Evolutionary conservation across 2,113 vertebrate genomes (phyloP), one percentile per base, ranked within the genome.

Genomic region (Perca flavescens): DNA sequence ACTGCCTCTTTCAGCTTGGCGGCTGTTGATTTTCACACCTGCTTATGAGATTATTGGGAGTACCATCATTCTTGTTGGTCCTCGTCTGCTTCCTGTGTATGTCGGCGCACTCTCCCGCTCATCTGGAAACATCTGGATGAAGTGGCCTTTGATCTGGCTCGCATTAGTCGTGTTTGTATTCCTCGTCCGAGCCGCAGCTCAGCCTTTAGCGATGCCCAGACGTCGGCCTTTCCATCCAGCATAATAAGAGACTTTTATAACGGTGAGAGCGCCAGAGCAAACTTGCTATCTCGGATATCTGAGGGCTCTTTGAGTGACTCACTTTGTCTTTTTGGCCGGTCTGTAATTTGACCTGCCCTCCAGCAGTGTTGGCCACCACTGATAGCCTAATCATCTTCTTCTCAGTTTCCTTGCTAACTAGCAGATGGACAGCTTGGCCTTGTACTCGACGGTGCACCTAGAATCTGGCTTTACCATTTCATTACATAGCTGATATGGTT

Each of bases 331-430:
- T 83, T 79, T 68, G 31, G 65, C 53, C 72, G 22, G 66, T 85
- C 60, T 86, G 85, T 87, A 86, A 88, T 86, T 75, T 68, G 72
- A 90, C 85, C 85, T 88, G 79, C 80, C 87, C 69, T 60, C 43
- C 47, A 80, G 83, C 80, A 65, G 72, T 40, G 58, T 88, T 84
- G 75, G 74, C 80, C 83, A 62, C 34, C 56, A 65, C 72, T 88
- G 87, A 91, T 86, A 88, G 80, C 53, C 79, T 92, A 88, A 90
- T 92, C 89, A 90, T 25, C 57, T 75, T 70, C 63, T 71, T 71
- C 56, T 79, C 79, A 82, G 82, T 88, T 78, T 88, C 80, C 54
- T 73, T 15, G 52, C 86, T 82, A 79, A 84, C 82, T 40, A 83
- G 76, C 82, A 62, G 73, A 82, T 79, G 65, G 83, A 53, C 82